These are phyloP conservation scores for Gracilinanus agilis DNA, from an alignment of 2,113 vertebrate genomes.

Conservation along the genomic window DNA sequence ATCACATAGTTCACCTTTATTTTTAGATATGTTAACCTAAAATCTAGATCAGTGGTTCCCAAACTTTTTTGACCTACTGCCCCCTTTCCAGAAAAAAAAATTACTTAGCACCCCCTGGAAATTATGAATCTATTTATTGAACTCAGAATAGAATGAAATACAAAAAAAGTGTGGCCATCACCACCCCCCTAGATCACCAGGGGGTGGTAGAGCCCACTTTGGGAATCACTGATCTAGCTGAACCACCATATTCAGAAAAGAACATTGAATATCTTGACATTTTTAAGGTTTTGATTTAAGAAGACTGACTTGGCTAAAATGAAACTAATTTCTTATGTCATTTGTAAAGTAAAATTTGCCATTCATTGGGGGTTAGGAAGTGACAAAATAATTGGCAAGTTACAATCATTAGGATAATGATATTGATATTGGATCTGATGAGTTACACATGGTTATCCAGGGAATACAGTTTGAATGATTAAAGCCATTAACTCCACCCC, in stretches of 20 bases:
- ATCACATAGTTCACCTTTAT: constrained; percentile 19
- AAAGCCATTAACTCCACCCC: neutral
- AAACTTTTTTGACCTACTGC: no score
- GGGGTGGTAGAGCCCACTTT: no score
- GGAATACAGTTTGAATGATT: neutral
- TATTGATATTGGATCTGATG: neutral
- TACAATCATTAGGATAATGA: neutral
- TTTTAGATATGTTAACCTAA: neutral
- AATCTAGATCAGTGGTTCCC: no score
- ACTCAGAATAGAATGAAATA: no score
- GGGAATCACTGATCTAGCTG: no score
- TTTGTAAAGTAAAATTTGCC: neutral
- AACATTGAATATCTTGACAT: neutral
- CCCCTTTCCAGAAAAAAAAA: no score
- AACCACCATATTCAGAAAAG: neutral
- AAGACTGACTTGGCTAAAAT: neutral
- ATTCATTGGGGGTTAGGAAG: neutral
- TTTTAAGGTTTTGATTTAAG: neutral
- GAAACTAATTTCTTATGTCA: neutral
- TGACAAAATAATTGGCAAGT: neutral
- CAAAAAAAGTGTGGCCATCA: no score
- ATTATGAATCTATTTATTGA: no score
- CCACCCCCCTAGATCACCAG: no score
- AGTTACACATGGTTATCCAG: neutral
- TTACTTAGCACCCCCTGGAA: no score